phyloP scores from a whole-genome alignment of 2,797 vertebrate species.

The Darevskia mixta region DNA sequence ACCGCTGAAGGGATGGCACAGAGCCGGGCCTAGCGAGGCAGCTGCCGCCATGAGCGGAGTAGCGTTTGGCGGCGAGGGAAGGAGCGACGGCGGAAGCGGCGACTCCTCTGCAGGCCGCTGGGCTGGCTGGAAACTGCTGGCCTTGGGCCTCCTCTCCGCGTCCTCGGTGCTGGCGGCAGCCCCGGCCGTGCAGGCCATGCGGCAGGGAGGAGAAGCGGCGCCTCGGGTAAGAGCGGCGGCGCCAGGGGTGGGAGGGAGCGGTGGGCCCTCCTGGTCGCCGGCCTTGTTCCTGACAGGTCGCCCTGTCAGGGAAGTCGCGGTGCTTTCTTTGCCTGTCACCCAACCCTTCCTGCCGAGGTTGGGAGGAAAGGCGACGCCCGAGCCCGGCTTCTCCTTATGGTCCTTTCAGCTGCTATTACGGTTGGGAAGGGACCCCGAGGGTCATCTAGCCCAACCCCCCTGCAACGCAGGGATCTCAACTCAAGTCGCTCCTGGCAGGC shows the following conservation, averaged over 20 bases:
- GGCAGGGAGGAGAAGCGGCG: constrained; percentile 79
- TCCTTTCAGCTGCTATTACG: too few species aligned
- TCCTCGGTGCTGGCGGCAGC: constrained; percentile 73
- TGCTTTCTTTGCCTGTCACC: not conserved
- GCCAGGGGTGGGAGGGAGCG: not conserved
- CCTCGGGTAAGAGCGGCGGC: constrained; percentile 74
- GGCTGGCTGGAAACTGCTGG: constrained; percentile 76
- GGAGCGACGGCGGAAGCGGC: constrained; percentile 10
- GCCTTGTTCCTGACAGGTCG: not conserved
- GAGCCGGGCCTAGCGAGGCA: constrained; percentile 74
- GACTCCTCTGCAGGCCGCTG: constrained; percentile 64
- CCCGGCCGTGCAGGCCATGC: constrained; percentile 76
- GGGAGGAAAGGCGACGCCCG: not conserved
- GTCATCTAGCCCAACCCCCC: too few species aligned
- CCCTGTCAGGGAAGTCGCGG: not conserved
- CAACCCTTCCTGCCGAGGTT: not conserved
- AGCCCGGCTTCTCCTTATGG: too few species aligned
- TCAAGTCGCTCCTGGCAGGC: too few species aligned
- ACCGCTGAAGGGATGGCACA: constrained; percentile 52
- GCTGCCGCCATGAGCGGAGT: constrained; percentile 66
- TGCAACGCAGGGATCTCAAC: too few species aligned
- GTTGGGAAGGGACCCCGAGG: too few species aligned
- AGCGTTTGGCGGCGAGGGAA: constrained; percentile 55
- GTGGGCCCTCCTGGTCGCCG: not conserved
- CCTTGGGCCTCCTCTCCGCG: constrained; percentile 74